These are phyloP conservation scores for Acanthisitta chloris DNA, from an alignment of 2,113 vertebrate genomes.

Conservation along the genomic window DNA sequence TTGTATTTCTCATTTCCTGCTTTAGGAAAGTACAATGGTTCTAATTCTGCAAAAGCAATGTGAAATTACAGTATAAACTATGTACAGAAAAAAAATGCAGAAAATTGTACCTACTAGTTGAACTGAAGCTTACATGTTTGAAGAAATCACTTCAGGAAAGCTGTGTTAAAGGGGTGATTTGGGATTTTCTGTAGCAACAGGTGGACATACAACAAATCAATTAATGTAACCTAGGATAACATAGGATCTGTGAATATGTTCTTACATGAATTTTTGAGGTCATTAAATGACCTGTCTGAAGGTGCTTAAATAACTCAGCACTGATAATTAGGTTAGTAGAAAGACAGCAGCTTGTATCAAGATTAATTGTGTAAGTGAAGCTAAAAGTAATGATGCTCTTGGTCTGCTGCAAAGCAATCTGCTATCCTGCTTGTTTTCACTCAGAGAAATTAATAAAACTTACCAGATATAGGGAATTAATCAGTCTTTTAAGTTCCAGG, in stretches of 20 bases:
- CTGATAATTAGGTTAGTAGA: not conserved
- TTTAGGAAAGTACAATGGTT: not conserved
- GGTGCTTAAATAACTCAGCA: not conserved
- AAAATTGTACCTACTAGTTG: not conserved
- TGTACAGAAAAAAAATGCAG: not conserved
- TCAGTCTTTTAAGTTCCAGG: not conserved
- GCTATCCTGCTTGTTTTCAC: not conserved
- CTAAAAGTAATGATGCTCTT: not conserved
- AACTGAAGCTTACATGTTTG: not conserved
- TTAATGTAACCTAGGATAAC: not conserved
- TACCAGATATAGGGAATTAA: not conserved
- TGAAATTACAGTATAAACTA: not conserved
- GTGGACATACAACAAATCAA: not conserved
- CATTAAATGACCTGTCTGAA: not conserved
- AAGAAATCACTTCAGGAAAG: not conserved
- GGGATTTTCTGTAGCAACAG: not conserved
- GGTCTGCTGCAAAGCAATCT: not conserved
- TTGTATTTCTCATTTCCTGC: not conserved
- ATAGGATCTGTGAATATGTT: not conserved
- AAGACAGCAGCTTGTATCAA: not conserved
- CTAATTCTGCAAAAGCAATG: not conserved
- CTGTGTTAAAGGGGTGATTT: not conserved
- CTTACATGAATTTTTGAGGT: not conserved
- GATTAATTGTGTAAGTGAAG: not conserved
- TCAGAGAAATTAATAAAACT: not conserved